A percentile compares a stretch with the other conserved stretches of the same genome.
Conservation (phyloP, 2,797 vertebrate species). For the Ceyx erithaca region DNA sequence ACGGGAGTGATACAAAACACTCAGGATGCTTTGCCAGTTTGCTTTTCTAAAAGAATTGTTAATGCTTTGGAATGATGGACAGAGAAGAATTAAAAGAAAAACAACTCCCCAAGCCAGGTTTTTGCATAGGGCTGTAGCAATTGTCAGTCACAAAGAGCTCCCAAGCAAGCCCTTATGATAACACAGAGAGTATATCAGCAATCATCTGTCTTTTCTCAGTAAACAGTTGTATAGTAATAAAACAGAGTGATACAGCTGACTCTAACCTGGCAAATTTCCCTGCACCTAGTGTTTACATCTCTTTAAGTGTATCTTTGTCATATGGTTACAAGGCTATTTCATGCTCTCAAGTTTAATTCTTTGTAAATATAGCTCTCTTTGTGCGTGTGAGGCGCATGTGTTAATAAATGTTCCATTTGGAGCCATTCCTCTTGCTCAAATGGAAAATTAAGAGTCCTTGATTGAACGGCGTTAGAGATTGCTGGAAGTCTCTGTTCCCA, state of each 20-base stretch:
- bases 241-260: constrained; percentile 22
- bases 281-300: constrained; percentile 56
- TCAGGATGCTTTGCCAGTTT: constrained; percentile 44
- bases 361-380: constrained; percentile 65
- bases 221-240: constrained; percentile 55
- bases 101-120: constrained; percentile 42
- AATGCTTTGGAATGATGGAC: constrained; percentile 39
- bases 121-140: constrained; percentile 44
- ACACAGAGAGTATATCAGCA: constrained; percentile 35
- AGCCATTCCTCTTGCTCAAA: constrained; percentile 44
- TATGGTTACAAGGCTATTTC: constrained; percentile 66
- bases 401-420: constrained; percentile 65
- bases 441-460: constrained; percentile 65
- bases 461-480: constrained; percentile 41
- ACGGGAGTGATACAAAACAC: not conserved
- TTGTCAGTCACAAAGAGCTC: constrained; percentile 45
- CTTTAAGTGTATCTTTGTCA: constrained; percentile 66
- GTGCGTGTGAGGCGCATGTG: constrained; percentile 47
- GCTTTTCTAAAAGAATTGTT: constrained; percentile 55
- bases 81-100: constrained; percentile 45
- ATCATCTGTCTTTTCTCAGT: constrained; percentile 46
- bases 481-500: constrained; percentile 48
- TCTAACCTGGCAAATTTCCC: constrained; percentile 58
- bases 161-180: constrained; percentile 49
- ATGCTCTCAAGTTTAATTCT: constrained; percentile 75